phyloP scores from a whole-genome alignment of 2,113 vertebrate genomes.

The Austrofundulus limnaeus region DNA sequence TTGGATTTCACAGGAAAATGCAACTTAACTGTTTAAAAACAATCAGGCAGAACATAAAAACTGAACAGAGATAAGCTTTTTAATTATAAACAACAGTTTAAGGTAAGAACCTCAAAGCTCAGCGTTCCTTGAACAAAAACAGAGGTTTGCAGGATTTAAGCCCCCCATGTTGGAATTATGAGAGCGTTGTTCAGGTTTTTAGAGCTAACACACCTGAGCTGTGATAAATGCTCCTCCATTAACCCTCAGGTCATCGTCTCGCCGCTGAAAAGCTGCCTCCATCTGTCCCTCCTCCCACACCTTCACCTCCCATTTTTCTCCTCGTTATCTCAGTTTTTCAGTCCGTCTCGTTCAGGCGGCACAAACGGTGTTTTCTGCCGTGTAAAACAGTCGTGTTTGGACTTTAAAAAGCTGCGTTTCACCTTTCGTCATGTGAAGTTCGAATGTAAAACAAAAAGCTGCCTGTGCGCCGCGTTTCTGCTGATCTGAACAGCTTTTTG shows the following conservation, averaged over 20 bases:
- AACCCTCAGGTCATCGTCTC: constrained; percentile 54
- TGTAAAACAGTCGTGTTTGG: background rate
- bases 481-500: constrained; percentile 15
- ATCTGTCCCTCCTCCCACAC: constrained; percentile 46
- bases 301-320: constrained; percentile 42
- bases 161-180: no score
- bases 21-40: no score
- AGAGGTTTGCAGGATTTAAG: no score
- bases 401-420: background rate
- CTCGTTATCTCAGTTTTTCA: constrained; percentile 13
- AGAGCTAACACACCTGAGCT: background rate
- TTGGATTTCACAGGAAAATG: no score
- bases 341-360: background rate
- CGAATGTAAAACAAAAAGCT: constrained; percentile 4
- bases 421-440: background rate
- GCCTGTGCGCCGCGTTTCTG: background rate
- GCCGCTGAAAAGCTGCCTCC: constrained; percentile 46
- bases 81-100: no score
- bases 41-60: no score
- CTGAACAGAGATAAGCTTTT: no score
- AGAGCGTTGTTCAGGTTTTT: background rate
- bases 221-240: constrained; percentile 61
- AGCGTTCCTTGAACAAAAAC: no score
- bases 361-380: background rate
- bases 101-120: no score